These are phyloP conservation scores for Pediacus dermestoides DNA, from an alignment of 2,888 invertebrate species.

Conservation along the genomic window DNA sequence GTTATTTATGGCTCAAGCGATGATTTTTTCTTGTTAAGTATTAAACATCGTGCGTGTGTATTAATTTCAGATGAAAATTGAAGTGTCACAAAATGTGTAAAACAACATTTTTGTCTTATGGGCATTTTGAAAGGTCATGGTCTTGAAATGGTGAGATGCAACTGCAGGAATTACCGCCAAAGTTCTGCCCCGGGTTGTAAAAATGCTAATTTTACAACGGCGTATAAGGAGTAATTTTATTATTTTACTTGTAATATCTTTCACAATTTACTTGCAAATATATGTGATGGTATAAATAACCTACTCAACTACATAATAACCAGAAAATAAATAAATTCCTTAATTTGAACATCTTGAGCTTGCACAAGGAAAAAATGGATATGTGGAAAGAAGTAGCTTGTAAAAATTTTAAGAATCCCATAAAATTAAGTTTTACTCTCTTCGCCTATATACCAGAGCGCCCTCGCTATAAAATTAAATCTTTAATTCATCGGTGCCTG, in stretches of 20 bases:
- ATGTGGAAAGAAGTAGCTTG: constrained; percentile 12
- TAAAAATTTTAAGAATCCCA: constrained; percentile 16
- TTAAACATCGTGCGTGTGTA: constrained; percentile 23
- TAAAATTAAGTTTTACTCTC: constrained; percentile 17
- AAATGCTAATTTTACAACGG: constrained; percentile 40
- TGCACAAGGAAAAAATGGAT: too few species aligned
- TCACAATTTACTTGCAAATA: constrained; percentile 21
- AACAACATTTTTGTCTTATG: constrained; percentile 37
- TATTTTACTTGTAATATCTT: constrained; percentile 27
- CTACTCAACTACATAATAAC: too few species aligned
- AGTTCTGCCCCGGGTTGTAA: constrained; percentile 37
- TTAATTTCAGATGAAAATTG: constrained; percentile 33
- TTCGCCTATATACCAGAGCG: too few species aligned
- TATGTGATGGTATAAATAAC: too few species aligned
- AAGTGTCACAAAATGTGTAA: constrained; percentile 39
- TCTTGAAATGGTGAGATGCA: constrained; percentile 17
- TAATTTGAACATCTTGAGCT: too few species aligned
- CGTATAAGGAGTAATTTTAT: constrained; percentile 34
- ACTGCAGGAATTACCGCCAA: constrained; percentile 34
- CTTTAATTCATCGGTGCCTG: too few species aligned
- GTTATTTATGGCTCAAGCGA: constrained; percentile 25
- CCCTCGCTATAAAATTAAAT: too few species aligned
- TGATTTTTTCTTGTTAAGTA: too few species aligned
- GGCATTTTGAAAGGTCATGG: constrained; percentile 35
- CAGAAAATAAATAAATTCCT: too few species aligned